Evolutionary conservation across 92 coral and sea anemone species (phyloP).

Genomic region (Heliopora coerulea): DNA sequence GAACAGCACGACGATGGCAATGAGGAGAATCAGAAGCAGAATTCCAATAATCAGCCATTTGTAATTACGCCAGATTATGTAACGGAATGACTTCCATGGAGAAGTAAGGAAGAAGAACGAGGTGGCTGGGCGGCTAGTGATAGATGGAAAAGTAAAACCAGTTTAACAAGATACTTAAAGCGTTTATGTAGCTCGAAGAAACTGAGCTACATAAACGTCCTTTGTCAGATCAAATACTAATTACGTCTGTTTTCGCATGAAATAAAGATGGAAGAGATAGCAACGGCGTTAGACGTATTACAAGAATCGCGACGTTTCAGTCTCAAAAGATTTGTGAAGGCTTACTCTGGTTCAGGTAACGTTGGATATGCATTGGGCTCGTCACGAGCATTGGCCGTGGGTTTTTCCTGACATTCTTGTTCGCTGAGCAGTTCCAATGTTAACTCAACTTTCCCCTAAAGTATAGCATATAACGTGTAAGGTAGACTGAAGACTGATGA

Average conservation of each 20-base stretch:
- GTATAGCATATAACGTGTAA: neutral
- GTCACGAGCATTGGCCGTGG: conserved; percentile 86
- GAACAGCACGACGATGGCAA: conserved; percentile 61
- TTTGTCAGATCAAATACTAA: too few relatives aligned
- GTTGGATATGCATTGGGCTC: conserved; percentile 92
- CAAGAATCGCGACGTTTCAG: too few relatives aligned
- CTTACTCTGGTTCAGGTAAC: conserved; percentile 89
- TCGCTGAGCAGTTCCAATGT: conserved; percentile 74
- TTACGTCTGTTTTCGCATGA: too few relatives aligned
- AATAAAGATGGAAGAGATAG: too few relatives aligned
- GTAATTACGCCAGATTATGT: conserved; percentile 80
- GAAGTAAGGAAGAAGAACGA: conserved; percentile 93
- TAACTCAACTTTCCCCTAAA: conserved; percentile 94
- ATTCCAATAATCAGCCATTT: conserved; percentile 89
- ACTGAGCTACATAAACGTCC: too few relatives aligned
- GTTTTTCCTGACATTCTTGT: conserved; percentile 67
- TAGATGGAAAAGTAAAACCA: neutral
- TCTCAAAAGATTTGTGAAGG: too few relatives aligned
- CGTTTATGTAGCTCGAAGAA: too few relatives aligned
- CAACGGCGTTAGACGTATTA: too few relatives aligned
- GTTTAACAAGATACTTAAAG: neutral
- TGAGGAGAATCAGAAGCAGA: conserved; percentile 56
- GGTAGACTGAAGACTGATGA: too few relatives aligned
- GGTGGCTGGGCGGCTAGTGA: conserved; percentile 84
- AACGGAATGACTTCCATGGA: conserved; percentile 79